Conservation (phyloP, 2,888 invertebrate genomes). For the Hypolimnas misippus region DNA sequence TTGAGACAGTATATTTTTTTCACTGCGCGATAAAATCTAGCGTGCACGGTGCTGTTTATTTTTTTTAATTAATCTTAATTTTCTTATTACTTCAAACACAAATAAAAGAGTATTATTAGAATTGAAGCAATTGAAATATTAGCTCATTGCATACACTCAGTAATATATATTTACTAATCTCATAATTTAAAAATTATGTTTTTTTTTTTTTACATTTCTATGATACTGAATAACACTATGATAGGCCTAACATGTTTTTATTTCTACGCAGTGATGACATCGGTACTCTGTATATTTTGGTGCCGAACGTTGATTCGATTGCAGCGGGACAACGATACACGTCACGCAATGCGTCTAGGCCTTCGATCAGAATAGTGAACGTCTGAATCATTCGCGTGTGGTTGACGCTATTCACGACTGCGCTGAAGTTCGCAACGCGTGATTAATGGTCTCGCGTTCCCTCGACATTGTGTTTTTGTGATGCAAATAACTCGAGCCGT, state of each 20-base stretch:
- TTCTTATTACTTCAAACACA: too few relatives aligned
- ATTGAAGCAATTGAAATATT: too few relatives aligned
- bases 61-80: neutral
- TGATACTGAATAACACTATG: too few relatives aligned
- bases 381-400: conserved; percentile 79
- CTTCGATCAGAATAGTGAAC: conserved; percentile 46
- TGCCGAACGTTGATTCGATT: neutral
- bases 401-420: conserved; percentile 75
- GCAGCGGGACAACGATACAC: neutral
- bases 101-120: too few relatives aligned
- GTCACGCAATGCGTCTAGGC: conserved; percentile 25
- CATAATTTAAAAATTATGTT: too few relatives aligned
- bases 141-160: too few relatives aligned
- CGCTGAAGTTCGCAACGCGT: conserved; percentile 74
- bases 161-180: too few relatives aligned
- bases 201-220: too few relatives aligned
- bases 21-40: conserved; percentile 11
- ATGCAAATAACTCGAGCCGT: conserved; percentile 82
- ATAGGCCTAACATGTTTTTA: too few relatives aligned
- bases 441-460: conserved; percentile 81
- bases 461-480: conserved; percentile 83
- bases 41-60: neutral
- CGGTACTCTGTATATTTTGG: neutral
- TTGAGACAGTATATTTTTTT: conserved; percentile 56
- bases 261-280: too few relatives aligned